Percentiles rank a stretch among this genome's conserved stretches.
phyloP scores from a whole-genome alignment of 2,797 vertebrate genomes.

The Sebastes minor region DNA sequence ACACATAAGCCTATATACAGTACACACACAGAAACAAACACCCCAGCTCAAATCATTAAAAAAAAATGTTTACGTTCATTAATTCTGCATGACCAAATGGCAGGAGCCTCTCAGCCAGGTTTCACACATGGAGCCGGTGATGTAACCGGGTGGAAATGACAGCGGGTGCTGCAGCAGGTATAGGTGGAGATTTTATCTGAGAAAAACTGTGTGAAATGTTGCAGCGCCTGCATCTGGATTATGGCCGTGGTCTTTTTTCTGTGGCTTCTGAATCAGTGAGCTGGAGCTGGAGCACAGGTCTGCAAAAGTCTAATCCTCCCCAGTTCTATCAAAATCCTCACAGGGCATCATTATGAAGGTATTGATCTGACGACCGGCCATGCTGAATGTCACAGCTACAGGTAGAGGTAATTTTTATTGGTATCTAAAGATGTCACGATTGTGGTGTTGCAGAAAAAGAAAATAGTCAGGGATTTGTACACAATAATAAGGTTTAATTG shows the following conservation, averaged over 20 bases:
- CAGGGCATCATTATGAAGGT: conserved; percentile 63
- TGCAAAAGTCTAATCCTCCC: conserved; percentile 41
- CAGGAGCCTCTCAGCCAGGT: conserved; percentile 34
- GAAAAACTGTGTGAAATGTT: conserved; percentile 43
- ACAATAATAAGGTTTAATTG: not conserved
- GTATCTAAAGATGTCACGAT: conserved; percentile 5
- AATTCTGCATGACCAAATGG: conserved; percentile 60
- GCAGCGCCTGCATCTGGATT: conserved; percentile 38
- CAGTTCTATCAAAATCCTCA: conserved; percentile 55
- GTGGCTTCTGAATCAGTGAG: conserved; percentile 16
- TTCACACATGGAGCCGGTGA: conserved; percentile 55
- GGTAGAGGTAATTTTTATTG: conserved; percentile 31
- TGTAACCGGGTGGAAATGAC: conserved; percentile 69
- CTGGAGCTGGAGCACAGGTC: conserved; percentile 32
- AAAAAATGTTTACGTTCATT: conserved; percentile 58
- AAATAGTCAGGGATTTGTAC: not conserved
- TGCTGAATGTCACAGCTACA: conserved; percentile 54
- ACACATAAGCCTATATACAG: not conserved
- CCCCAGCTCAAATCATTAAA: conserved; percentile 22
- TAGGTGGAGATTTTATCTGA: conserved; percentile 51
- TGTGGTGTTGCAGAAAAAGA: not conserved
- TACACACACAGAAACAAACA: conserved; percentile 26
- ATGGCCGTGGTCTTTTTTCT: conserved; percentile 12
- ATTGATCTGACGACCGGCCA: conserved; percentile 57
- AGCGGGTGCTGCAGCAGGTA: conserved; percentile 51